Evolutionary conservation across 2,888 invertebrate species (phyloP).

Genomic region (Carcina quercana): DNA sequence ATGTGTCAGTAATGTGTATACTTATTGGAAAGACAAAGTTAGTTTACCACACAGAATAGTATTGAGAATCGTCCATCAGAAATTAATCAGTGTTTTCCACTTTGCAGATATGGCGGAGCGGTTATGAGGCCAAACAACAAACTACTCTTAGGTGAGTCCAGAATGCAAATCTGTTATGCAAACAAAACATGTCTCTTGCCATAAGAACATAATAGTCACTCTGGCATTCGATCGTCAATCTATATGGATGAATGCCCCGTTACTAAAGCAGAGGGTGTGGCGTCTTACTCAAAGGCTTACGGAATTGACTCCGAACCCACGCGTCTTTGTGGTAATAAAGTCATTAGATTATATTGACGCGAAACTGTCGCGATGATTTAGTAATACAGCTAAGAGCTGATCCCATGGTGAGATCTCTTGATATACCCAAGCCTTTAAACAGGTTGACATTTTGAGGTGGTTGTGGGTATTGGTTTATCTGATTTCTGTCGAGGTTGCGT

Average conservation of each 20-base stretch:
- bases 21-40: too few species aligned
- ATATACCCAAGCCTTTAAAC: too few species aligned
- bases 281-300: conserved; percentile 26
- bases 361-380: background rate
- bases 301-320: conserved; percentile 44
- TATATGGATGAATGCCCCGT: conserved; percentile 41
- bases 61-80: too few species aligned
- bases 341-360: background rate
- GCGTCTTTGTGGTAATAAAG: conserved; percentile 27
- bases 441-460: too few species aligned
- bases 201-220: conserved; percentile 39
- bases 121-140: conserved; percentile 50
- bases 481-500: too few species aligned
- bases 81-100: too few species aligned
- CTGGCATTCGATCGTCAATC: conserved; percentile 41
- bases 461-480: too few species aligned
- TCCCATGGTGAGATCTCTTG: too few species aligned
- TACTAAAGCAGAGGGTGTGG: conserved; percentile 44
- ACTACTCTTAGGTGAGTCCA: conserved; percentile 54
- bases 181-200: conserved; percentile 28
- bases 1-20: too few species aligned
- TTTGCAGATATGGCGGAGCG: conserved; percentile 49
- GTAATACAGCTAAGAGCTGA: too few species aligned
- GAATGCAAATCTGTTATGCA: conserved; percentile 39
- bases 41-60: too few species aligned